Evolutionary conservation across 2,888 invertebrate species (phyloP), one percentile per base, ranked within the genome.

Genomic region (Lasioglossum marginatum): DNA sequence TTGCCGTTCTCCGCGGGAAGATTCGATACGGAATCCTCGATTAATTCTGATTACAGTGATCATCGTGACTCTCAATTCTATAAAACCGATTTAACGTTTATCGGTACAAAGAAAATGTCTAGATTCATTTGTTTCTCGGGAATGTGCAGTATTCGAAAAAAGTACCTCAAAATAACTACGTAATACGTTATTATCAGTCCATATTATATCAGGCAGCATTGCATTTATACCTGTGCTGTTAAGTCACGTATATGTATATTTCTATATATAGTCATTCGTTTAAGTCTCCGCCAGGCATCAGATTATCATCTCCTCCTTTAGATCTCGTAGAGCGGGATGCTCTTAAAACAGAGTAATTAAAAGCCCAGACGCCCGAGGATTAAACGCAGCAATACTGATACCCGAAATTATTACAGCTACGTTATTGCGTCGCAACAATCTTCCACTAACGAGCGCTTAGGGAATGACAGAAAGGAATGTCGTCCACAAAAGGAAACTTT

Each of bases 111-210:
- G 74, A 52, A 81, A 87, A 73, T 10, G 27, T 76, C 72, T 80
- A 85, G 68, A 83, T 77, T 78, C 37, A 77, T 63, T 66, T 48
- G 31, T 77, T 76, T 40, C 45, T 57, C 37, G 16, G 73, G 75
- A 80, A 82, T 78, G 31, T 79, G 81, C 81, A 80, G 87, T 73
- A 74, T 85, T 34, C 34, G 82, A 77, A 83, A 57, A 85, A 74
- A 48, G 70, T 70, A 79, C 60, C 82, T 85, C 34, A 68, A 81
- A 77, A 37, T 89, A 85, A 89, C 83, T 89, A 88, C 74, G 48
- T 81, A 77, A 78, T 79, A 88, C 68, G 43, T 83, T 63, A 87
- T 89, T 63, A 87, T 89, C 87, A 89, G 86, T 89, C 87, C 82
- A 80, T 86, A 77, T 79, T 74, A 27, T 68, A 63, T 85, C 74